Conservation (phyloP, 2,888 invertebrate genomes). For the Drosophila paramelanica region DNA sequence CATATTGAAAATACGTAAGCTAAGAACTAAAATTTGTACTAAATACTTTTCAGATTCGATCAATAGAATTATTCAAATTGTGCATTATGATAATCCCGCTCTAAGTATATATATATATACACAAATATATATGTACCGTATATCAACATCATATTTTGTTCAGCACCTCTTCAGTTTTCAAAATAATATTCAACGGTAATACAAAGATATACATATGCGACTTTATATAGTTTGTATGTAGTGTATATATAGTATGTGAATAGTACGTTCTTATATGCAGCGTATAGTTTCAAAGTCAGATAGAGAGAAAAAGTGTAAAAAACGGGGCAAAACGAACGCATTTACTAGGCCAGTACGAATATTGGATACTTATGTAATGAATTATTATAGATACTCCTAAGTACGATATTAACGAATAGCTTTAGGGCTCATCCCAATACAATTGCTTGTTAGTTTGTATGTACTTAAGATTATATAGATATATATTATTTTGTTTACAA, state of each 20-base stretch:
- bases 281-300: conserved; percentile 23
- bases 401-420: conserved; percentile 44
- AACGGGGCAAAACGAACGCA: conserved; percentile 49
- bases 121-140: conserved; percentile 25
- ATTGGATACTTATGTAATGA: conserved; percentile 44
- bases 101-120: conserved; percentile 42
- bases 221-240: conserved; percentile 11
- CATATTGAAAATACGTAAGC: conserved; percentile 17
- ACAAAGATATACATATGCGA: conserved; percentile 45
- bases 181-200: conserved; percentile 43
- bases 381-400: conserved; percentile 34
- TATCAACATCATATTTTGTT: conserved; percentile 7
- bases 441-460: conserved; percentile 56
- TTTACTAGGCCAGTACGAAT: conserved; percentile 48
- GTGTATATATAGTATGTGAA: conserved; percentile 22
- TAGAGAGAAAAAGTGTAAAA: conserved; percentile 23
- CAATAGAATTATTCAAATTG: conserved; percentile 25
- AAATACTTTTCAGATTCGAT: conserved; percentile 44
- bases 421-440: conserved; percentile 35
- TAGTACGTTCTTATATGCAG: conserved; percentile 34
- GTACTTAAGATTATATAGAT: conserved; percentile 41
- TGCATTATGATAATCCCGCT: conserved; percentile 32
- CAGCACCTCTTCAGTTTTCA: conserved; percentile 10
- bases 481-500: conserved; percentile 47
- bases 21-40: conserved; percentile 47